Conservation (phyloP, 1,140 invertebrate genomes). For the Globodera rostochiensis region DNA sequence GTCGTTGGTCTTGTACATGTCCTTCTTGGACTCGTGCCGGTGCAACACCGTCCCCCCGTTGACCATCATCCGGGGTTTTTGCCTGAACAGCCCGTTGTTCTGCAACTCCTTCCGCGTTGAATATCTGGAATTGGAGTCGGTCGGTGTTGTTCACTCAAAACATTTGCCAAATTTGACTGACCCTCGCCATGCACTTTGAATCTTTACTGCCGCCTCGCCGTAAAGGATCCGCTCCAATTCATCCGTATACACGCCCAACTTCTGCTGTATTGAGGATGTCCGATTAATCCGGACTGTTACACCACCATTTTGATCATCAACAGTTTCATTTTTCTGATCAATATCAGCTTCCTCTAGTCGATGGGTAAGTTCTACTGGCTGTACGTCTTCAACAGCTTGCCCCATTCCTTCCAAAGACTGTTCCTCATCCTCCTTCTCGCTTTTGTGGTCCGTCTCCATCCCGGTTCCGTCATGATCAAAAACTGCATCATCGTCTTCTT, state of each 20-base stretch:
- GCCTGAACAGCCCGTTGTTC: neutral
- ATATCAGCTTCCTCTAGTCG: neutral
- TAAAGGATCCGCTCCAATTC: conserved; percentile 25
- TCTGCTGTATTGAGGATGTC: neutral
- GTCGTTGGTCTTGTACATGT: conserved; percentile 15
- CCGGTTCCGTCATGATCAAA: neutral
- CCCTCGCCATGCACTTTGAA: conserved; percentile 29
- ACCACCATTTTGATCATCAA: neutral
- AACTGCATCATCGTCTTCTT: neutral
- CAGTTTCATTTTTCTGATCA: neutral
- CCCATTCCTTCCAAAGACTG: neutral
- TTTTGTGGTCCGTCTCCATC: conserved; percentile 29
- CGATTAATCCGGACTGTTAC: neutral
- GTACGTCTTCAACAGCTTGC: neutral
- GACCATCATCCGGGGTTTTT: neutral
- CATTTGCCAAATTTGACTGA: neutral
- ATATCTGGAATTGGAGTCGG: neutral
- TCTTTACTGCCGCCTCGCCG: conserved; percentile 20
- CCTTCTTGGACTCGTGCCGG: conserved; percentile 12
- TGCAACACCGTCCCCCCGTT: neutral
- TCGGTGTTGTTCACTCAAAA: too few species aligned
- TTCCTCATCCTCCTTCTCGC: neutral
- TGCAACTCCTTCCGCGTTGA: conserved; percentile 12
- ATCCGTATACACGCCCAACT: conserved; percentile 19
- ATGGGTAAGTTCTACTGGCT: neutral